Base-by-base conservation (phyloP, 1,140 invertebrate genomes). In the Yoshiicerus persimilis region DNA sequence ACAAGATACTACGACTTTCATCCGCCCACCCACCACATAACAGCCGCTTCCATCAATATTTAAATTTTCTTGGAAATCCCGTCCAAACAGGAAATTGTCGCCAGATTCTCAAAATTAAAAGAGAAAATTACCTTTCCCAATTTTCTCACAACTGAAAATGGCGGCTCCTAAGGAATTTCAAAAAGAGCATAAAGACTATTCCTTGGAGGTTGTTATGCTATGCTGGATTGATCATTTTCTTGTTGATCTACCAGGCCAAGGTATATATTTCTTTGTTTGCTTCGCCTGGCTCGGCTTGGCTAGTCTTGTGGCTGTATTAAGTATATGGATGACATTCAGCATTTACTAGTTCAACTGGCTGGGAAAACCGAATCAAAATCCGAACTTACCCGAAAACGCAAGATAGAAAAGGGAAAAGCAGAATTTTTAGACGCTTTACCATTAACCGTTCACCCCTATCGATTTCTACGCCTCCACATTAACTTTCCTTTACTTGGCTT, bases 391-490 rank as follows among this genome's bases (percentile, higher is more conserved):
- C 75, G 75, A 80, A 38, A 80, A 70, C 27, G 16, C 13, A n/a
- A 36, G 27, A 80, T 4, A 80, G 75, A 80, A 32, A 80, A 80
- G 30, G 75, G 32, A 80, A 80, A 80, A 80, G 75, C 32, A 80
- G 75, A 34, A 80, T 80, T 80, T 80, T 80, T 36, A 36, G 75
- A 34, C 75, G 75, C 32, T 80, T 66, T 70, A 70, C 10, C 30
- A 70, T 80, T 36, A 56, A 36, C 75, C 30, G 75, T 80, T 80
- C 75, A 80, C 75, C 75, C 75, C 75, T 80, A 80, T 80, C 75
- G 75, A 80, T 80, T 80, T 80, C 75, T 80, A 30, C 75, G 75
- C 75, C 75, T 80, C 32, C 75, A 30, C 66, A 70, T 70, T 70
- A 70, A 27, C 66, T 70, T 70, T 27, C 5, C 25, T 25, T 30